phyloP scores from a whole-genome alignment of 2,888 invertebrate genomes.

The Agrochola lota region DNA sequence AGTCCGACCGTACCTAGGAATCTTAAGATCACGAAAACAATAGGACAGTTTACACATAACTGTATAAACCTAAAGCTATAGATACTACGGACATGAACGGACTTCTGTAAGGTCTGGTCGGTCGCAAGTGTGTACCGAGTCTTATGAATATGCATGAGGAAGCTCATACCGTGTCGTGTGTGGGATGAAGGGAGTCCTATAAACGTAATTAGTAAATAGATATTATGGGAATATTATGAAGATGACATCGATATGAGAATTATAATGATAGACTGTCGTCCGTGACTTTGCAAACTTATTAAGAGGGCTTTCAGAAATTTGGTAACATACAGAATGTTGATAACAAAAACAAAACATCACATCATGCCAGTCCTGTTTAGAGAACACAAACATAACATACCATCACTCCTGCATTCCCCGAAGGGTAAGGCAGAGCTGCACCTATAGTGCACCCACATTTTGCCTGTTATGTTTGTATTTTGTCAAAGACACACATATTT shows the following conservation, averaged over 20 bases:
- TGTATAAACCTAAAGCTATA: not conserved
- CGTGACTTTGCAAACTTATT: not conserved
- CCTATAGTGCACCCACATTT: no score
- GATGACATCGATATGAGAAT: constrained; percentile 2
- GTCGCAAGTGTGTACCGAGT: constrained; percentile 50
- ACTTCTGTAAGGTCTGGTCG: constrained; percentile 34
- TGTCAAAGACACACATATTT: no score
- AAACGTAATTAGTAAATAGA: constrained; percentile 44
- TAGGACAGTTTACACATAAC: constrained; percentile 1
- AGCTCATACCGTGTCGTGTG: constrained; percentile 42
- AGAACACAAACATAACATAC: no score
- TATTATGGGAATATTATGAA: constrained; percentile 24
- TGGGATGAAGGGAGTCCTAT: constrained; percentile 9
- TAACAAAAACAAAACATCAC: no score
- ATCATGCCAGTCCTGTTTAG: no score
- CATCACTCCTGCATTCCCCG: not conserved
- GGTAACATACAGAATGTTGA: no score
- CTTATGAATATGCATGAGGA: constrained; percentile 63
- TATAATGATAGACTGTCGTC: not conserved
- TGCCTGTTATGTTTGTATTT: no score
- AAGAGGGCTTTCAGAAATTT: not conserved
- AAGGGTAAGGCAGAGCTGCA: no score
- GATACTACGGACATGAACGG: constrained; percentile 18
- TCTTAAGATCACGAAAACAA: not conserved
- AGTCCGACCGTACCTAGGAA: not conserved